Conservation (phyloP, 1,140 invertebrate genomes). For the Meteorus sp. region DNA sequence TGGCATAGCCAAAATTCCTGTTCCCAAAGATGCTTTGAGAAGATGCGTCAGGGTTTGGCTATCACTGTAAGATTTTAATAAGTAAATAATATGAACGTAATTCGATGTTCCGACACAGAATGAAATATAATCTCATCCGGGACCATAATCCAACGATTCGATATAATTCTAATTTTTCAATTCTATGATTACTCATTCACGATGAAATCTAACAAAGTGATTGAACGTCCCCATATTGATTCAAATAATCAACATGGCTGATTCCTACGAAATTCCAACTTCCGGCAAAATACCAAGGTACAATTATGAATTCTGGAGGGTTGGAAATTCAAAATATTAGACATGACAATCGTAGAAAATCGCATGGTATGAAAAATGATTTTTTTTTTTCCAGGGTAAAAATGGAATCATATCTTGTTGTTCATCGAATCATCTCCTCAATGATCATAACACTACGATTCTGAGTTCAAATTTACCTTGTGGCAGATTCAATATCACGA, state of each 20-base stretch:
- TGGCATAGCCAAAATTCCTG: slow-evolving; percentile 90
- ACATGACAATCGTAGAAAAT: too few species aligned
- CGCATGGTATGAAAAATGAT: too few species aligned
- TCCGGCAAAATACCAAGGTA: too few species aligned
- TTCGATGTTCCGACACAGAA: slow-evolving; percentile 14
- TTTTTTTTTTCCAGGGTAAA: slow-evolving; percentile 7
- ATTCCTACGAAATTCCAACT: too few species aligned
- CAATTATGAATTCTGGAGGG: too few species aligned
- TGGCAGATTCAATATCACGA: slow-evolving; percentile 72
- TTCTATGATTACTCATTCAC: too few species aligned
- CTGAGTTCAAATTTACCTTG: slow-evolving; percentile 70
- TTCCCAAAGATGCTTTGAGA: slow-evolving; percentile 86
- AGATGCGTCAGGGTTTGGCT: slow-evolving; percentile 83
- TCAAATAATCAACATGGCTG: too few species aligned
- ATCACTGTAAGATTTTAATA: slow-evolving; percentile 62
- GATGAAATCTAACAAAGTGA: too few species aligned
- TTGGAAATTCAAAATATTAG: too few species aligned
- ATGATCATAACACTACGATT: background rate
- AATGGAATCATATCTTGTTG: background rate
- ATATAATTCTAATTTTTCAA: too few species aligned
- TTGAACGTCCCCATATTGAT: too few species aligned
- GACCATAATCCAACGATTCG: too few species aligned
- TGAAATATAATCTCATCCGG: slow-evolving; percentile 9
- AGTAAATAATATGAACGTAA: slow-evolving; percentile 22
- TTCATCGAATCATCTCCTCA: background rate